A percentile compares a stretch with the other conserved stretches of the same genome.
These are phyloP conservation scores for Acanthiza pusilla DNA, from an alignment of 2,797 vertebrate species.

Conservation along the genomic window DNA sequence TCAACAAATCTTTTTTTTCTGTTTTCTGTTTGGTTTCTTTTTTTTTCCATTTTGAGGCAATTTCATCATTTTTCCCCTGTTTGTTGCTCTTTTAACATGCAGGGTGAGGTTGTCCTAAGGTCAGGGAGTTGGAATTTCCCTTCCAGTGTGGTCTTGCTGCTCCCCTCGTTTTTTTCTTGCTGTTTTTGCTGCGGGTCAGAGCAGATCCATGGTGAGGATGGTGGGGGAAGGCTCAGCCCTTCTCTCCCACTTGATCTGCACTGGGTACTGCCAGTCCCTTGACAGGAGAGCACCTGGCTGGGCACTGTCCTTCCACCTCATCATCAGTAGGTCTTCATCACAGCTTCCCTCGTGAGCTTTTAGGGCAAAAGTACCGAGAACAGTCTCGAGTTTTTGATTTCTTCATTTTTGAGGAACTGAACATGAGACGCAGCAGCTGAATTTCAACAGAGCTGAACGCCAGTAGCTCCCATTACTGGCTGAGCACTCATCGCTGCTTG, in stretches of 20 bases:
- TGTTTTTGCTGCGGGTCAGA: conserved; percentile 6
- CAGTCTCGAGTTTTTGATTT: not conserved
- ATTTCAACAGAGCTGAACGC: not conserved
- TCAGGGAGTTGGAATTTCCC: conserved; percentile 65
- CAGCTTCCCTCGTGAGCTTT: not conserved
- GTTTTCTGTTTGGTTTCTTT: too few relatives aligned
- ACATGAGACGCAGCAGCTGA: not conserved
- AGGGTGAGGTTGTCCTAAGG: not conserved
- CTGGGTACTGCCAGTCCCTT: not conserved
- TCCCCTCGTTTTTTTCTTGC: conserved; percentile 23
- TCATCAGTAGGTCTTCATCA: not conserved
- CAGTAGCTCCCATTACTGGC: not conserved
- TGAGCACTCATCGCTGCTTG: not conserved
- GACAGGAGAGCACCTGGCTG: not conserved
- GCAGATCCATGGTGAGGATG: not conserved
- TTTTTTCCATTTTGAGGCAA: not conserved
- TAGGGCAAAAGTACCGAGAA: not conserved
- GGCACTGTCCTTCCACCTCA: not conserved
- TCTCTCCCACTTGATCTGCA: not conserved
- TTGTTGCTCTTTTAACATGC: not conserved
- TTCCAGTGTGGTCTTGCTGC: conserved; percentile 32
- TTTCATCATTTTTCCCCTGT: not conserved
- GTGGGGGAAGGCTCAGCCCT: not conserved
- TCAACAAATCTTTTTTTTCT: conserved; percentile 33
- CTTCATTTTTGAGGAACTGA: conserved; percentile 14